Conservation (phyloP, 2,888 invertebrate genomes). For the Watsonalla cultraria region DNA sequence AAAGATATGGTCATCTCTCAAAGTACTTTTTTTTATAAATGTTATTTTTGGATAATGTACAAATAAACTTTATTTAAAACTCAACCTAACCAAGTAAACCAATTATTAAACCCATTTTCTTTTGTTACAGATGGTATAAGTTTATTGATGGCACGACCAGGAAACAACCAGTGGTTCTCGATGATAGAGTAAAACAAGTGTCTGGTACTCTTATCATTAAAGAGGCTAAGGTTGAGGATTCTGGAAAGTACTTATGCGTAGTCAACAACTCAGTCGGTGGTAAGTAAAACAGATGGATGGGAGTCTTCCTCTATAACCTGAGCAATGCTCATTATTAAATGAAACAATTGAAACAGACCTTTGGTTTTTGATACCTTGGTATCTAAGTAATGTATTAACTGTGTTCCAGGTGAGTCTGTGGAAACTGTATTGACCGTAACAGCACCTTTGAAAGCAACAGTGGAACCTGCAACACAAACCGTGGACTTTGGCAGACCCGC, state of each 20-base stretch:
- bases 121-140: slow-evolving; percentile 94
- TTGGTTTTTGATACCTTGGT: too few species aligned
- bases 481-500: slow-evolving; percentile 96
- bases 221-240: slow-evolving; percentile 94
- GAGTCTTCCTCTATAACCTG: too few species aligned
- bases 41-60: slow-evolving; percentile 5
- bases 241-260: slow-evolving; percentile 95
- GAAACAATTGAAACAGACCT: background rate
- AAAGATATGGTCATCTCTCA: background rate
- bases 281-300: slow-evolving; percentile 36
- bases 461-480: slow-evolving; percentile 94
- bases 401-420: slow-evolving; percentile 90
- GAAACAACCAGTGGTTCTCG: slow-evolving; percentile 92
- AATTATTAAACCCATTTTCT: slow-evolving; percentile 51
- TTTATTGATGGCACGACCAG: slow-evolving; percentile 92
- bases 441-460: slow-evolving; percentile 91
- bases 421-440: slow-evolving; percentile 95
- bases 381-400: background rate
- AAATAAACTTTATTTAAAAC: slow-evolving; percentile 2
- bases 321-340: background rate
- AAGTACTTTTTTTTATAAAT: background rate
- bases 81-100: background rate
- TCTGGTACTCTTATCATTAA: slow-evolving; percentile 96
- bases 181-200: slow-evolving; percentile 94
- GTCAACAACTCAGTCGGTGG: slow-evolving; percentile 96